Conservation (phyloP, 30 jellyfish, hydroid and myxozoan genomes). For the Hydra vulgaris region DNA sequence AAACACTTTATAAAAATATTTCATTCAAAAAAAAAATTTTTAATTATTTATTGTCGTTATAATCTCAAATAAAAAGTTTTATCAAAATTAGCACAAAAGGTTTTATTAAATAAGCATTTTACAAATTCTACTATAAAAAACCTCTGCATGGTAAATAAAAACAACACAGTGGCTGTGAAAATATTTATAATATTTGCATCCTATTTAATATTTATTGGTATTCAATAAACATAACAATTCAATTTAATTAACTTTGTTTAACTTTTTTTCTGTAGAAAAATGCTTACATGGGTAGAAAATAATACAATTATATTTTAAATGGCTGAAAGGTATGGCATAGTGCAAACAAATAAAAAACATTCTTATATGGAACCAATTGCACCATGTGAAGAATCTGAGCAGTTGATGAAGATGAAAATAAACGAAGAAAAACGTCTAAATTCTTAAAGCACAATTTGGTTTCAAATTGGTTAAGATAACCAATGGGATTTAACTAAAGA, state of each 20-base stretch:
- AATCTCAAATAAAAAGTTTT: no score
- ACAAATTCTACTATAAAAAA: no score
- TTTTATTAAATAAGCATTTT: no score
- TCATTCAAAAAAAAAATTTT: no score
- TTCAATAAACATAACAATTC: neutral
- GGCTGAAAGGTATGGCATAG: neutral
- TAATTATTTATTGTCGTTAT: no score
- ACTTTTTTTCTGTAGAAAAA: neutral
- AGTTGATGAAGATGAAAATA: constrained; percentile 50
- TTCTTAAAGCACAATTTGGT: constrained; percentile 40
- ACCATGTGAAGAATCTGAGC: constrained; percentile 69
- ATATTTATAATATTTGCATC: neutral
- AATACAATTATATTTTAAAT: no score
- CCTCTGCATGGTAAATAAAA: neutral
- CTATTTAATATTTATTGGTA: neutral
- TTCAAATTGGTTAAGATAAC: constrained; percentile 10
- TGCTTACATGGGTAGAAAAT: neutral
- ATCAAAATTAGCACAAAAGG: no score
- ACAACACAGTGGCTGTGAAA: neutral
- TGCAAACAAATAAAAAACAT: neutral
- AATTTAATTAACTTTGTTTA: no score
- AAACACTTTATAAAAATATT: no score
- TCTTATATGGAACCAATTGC: neutral
- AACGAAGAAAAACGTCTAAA: constrained; percentile 40
- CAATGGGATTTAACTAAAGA: constrained; percentile 29